Evolutionary conservation across 2,797 vertebrate species (phyloP), one percentile per base, ranked within the genome.

Genomic region (Sphenodon punctatus): DNA sequence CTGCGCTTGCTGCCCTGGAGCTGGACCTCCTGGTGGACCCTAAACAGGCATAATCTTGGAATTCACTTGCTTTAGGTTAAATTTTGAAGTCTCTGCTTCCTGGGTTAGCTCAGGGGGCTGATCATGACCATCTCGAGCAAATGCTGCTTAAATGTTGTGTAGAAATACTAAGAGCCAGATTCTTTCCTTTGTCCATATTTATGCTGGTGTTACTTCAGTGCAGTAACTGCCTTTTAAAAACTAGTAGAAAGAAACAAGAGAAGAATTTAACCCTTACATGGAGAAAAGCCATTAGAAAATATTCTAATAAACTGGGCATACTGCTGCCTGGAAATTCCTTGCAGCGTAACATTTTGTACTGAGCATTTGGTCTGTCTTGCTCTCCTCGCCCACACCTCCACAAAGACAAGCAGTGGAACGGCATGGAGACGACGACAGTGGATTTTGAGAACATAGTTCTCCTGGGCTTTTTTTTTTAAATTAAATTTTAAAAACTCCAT

Each of bases 341-440:
- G 78, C 89, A 43, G 88, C 80, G 93, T 92, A 63, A 78, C 81
- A 70, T 78, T 86, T 85, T 94, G 59, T 78, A 82, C 89, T 86
- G 73, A 84, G 83, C 88, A 32, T 87, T 87, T 90, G 82, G 51
- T 20, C 86, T 74, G 46, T 23, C 88, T 91, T 91, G 70, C 86
- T 87, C 80, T 78, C 15, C 75, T 78, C 36, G 10, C 73, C 88
- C 89, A 84, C 80, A 36, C 73, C 41, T 12, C 73, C 12, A 55
- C 73, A 82, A 73, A 84, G 38, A 53, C 72, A 78, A 84, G 56
- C 58, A 67, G 87, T 84, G 78, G 75, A 82, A 70, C 84, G 81
- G 41, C 68, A 78, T 79, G 53, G 75, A 88, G 43, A n/a, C n/a
- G 80, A 55, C 43, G 67, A 67, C 6, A 48, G 60, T 80, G 66